Conservation (phyloP, 2,888 invertebrate genomes). For the Aphidius colemani region DNA sequence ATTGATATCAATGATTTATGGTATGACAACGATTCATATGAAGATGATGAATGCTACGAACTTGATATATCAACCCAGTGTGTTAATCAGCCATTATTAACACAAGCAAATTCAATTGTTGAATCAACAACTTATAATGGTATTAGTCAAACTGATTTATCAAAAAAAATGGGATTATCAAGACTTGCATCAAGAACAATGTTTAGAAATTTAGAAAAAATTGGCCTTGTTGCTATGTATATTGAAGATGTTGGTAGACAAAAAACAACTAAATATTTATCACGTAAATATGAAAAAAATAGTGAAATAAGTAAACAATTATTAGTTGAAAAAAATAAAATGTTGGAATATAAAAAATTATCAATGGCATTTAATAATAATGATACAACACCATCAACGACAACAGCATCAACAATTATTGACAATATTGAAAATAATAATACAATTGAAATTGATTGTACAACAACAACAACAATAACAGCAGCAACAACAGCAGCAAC, state of each 20-base stretch:
- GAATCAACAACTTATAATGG: slow-evolving; percentile 63
- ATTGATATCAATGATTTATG: slow-evolving; percentile 62
- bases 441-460: not conserved
- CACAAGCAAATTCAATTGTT: slow-evolving; percentile 63
- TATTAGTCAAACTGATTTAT: slow-evolving; percentile 60
- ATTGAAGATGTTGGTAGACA: slow-evolving; percentile 66
- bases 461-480: not conserved
- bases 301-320: slow-evolving; percentile 51
- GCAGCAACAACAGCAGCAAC: slow-evolving; percentile 5
- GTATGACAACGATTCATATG: slow-evolving; percentile 59
- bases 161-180: slow-evolving; percentile 57
- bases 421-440: not conserved
- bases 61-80: slow-evolving; percentile 47
- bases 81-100: slow-evolving; percentile 49
- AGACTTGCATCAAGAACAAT: slow-evolving; percentile 61
- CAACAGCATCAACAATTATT: not conserved
- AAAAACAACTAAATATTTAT: slow-evolving; percentile 61
- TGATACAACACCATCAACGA: slow-evolving; percentile 12
- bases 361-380: slow-evolving; percentile 21
- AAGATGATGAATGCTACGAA: slow-evolving; percentile 45
- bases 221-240: slow-evolving; percentile 60
- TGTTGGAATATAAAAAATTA: slow-evolving; percentile 48
- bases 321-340: slow-evolving; percentile 50
- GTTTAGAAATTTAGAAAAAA: slow-evolving; percentile 60
- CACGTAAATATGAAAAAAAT: slow-evolving; percentile 49